Evolutionary conservation across 2,888 invertebrate species (phyloP), one percentile per base, ranked within the genome.

Genomic region (Andrena trimmerana): DNA sequence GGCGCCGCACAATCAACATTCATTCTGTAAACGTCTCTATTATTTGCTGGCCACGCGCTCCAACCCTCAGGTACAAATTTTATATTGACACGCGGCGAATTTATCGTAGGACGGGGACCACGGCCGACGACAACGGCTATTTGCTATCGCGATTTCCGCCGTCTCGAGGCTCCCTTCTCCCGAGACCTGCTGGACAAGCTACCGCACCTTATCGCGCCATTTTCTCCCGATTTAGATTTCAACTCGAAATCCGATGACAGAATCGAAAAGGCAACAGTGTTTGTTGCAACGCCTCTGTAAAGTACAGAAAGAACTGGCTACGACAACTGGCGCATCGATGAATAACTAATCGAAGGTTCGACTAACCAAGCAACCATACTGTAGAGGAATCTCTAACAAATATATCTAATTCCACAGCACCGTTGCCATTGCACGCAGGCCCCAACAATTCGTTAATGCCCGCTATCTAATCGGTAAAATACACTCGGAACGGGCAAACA

Each of bases 1-100:
- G 68, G 67, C 70, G 71, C 42, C 67, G 72, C 50, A 27, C 60
- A 50, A 59, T 48, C 54, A 57, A 57, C 81, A 50, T 63, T 72
- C 29, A 52, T 57, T 63, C 63, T 50, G 62, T 59, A 57, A 63
- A 81, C 72, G 81, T 81, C 81, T 81, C 81, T 72, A 67, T 81
- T 80, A 72, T 81, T 81, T 72, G 80, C 54, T 36, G 52, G 71
- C 6, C 48, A 3, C 48, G 50, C 33, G 24, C 42, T 20, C 67
- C 62, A 72, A 79, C 71, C 80, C 66, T 62, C 31, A 7, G 31
- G 8, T 16, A 20, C 20, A n/a, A 16, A 63, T 57, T 72, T 67
- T 79, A 52, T 29, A 52, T 31, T 27, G 69, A 42, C 57, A 29
- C 10, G 36, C 24, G 27, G 27, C 3, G 54, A 36, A 59, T 69